phyloP scores from a whole-genome alignment of 92 coral and sea anemone genomes.

The Umimayanthus chanpuru region DNA sequence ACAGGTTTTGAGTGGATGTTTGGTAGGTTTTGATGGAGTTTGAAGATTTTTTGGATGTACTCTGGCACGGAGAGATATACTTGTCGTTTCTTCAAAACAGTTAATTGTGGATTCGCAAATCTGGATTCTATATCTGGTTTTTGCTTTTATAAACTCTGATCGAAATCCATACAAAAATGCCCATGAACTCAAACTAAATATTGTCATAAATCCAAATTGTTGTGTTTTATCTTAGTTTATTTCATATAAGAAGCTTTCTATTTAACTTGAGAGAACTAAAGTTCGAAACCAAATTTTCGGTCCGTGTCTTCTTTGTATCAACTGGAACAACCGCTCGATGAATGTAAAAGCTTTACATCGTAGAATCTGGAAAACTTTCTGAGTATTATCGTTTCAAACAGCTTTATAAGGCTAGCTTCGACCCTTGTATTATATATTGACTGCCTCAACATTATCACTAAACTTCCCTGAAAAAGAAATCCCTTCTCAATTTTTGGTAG shows the following conservation, averaged over 20 bases:
- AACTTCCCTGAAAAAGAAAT: constrained; percentile 1
- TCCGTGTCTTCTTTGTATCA: constrained; percentile 26
- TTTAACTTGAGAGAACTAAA: neutral
- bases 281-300: constrained; percentile 33
- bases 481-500: neutral
- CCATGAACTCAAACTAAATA: neutral
- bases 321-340: constrained; percentile 16
- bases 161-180: neutral
- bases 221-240: neutral
- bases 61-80: neutral
- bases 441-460: neutral
- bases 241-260: neutral
- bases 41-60: neutral
- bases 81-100: constrained; percentile 30
- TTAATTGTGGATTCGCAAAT: constrained; percentile 37
- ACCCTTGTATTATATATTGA: neutral
- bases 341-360: neutral
- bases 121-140: constrained; percentile 35
- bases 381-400: neutral
- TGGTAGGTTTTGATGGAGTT: constrained; percentile 7
- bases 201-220: neutral
- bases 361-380: constrained; percentile 10
- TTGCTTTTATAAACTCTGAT: constrained; percentile 23
- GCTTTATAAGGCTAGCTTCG: neutral
- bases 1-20: neutral